Conservation (phyloP, 2,888 invertebrate species). For the Branchellion lobata region DNA sequence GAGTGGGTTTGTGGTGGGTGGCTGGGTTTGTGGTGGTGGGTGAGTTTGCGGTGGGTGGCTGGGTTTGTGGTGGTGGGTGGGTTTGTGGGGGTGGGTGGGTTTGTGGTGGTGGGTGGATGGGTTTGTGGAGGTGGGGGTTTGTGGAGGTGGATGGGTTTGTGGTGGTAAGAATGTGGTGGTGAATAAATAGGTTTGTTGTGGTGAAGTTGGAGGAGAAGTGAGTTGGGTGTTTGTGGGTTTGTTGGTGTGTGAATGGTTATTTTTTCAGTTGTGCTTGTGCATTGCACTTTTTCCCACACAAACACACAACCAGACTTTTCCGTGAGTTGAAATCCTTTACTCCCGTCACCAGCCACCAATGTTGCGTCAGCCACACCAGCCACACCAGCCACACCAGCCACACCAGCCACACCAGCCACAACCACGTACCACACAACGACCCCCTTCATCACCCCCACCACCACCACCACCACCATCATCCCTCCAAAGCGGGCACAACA, state of each 20-base stretch:
- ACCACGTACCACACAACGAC: background rate
- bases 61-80: too few species aligned
- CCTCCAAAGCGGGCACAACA: too few species aligned
- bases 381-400: background rate
- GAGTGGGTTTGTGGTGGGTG: too few species aligned
- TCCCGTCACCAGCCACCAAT: slow-evolving; percentile 12
- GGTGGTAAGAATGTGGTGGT: too few species aligned
- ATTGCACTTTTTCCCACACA: background rate
- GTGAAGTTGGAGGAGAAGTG: background rate
- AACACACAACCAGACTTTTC: slow-evolving; percentile 7
- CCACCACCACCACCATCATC: too few species aligned
- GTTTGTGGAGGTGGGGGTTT: too few species aligned
- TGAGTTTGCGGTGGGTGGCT: too few species aligned
- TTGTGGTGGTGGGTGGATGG: too few species aligned
- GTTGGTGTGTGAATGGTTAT: background rate
- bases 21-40: too few species aligned
- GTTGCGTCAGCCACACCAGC: background rate
- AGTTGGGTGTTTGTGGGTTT: background rate
- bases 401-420: background rate
- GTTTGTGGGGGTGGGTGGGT: too few species aligned
- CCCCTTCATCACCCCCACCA: background rate
- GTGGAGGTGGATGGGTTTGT: too few species aligned
- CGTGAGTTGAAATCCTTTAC: slow-evolving; percentile 31
- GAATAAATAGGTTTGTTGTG: too few species aligned
- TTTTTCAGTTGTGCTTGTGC: background rate